Evolutionary conservation across 1,140 invertebrate genomes (phyloP), one percentile per base, ranked within the genome.

Genomic region (Leptinotarsa defecta): DNA sequence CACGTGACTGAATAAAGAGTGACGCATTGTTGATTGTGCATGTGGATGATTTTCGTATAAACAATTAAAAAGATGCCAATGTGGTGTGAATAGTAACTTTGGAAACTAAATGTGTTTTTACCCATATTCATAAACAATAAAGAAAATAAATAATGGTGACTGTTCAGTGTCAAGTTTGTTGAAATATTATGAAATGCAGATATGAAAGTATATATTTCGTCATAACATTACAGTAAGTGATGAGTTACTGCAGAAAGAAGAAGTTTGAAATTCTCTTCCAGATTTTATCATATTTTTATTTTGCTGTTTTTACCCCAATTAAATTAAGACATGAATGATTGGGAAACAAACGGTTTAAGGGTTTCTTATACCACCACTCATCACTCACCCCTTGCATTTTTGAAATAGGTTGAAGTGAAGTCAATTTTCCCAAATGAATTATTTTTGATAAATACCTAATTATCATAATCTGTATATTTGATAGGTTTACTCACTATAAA

Each of bases 1-100:
- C 65, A 68, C 72, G 61, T 73, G 52, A 65, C 57, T 68, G 61
- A 48, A 27, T 17, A 68, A 63, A 27, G 8, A 63, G 71, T 73
- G 71, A 73, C 71, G 71, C 43, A 52, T 70, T 34, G 34, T 70
- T 57, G 43, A n/a, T 19, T 34, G 24, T 68, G 65, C 63, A 64
- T 64, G 63, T 68, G 65, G 65, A 43, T 43, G 43, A 17, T 65
- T 43, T 43, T n/a, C 52, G 15, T 57, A 15, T 57, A 57, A 57
- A 57, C 52, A 2, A n/a, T 57, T 15, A 11, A 43, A 57, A 57
- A 17, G 17, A 57, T 57, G 6, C 15, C 17, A 8, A 19, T 19
- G n/a, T 17, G n/a, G 52, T 57, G 52, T 57, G 52, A 57, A 57
- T 57, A 34, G 2, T 34, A 19, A 57, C 4, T 57, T 57, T 57